phyloP scores from a whole-genome alignment of 1,140 invertebrate genomes.

The Drosophila suzukii region DNA sequence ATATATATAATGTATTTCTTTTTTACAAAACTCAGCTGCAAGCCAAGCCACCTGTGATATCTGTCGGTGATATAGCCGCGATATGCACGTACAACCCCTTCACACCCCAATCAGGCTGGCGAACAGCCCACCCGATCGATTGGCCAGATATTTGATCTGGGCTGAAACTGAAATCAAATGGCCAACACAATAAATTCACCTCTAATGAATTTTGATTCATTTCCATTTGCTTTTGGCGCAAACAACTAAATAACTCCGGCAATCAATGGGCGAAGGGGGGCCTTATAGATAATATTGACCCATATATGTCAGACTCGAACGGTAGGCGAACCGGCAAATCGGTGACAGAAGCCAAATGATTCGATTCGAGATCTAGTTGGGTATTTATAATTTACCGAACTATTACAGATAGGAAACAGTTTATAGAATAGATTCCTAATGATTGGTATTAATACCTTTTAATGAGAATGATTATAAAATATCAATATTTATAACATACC shows the following conservation, averaged over 20 bases:
- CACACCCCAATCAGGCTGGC: constrained; percentile 3
- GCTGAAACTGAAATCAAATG: constrained; percentile 46
- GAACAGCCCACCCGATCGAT: constrained; percentile 22
- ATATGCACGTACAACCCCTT: constrained; percentile 8
- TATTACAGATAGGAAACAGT: not conserved
- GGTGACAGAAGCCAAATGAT: constrained; percentile 14
- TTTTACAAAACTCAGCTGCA: constrained; percentile 33
- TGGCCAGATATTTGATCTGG: constrained; percentile 47
- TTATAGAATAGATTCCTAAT: not conserved
- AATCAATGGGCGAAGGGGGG: constrained; percentile 13
- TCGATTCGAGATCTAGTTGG: not conserved
- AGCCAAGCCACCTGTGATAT: constrained; percentile 46
- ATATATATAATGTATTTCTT: not conserved
- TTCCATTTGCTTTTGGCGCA: constrained; percentile 71
- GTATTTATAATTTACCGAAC: not conserved
- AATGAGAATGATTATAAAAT: no score
- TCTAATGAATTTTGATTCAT: constrained; percentile 81
- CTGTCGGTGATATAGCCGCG: constrained; percentile 17
- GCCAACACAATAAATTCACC: constrained; percentile 73
- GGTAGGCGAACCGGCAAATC: constrained; percentile 5
- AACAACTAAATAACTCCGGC: constrained; percentile 69
- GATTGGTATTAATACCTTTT: not conserved
- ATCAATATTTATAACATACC: no score
- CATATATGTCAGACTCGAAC: constrained; percentile 20
- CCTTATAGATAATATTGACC: constrained; percentile 5